phyloP scores from a whole-genome alignment of 2,888 invertebrate genomes.

The Colostygia pectinataria region DNA sequence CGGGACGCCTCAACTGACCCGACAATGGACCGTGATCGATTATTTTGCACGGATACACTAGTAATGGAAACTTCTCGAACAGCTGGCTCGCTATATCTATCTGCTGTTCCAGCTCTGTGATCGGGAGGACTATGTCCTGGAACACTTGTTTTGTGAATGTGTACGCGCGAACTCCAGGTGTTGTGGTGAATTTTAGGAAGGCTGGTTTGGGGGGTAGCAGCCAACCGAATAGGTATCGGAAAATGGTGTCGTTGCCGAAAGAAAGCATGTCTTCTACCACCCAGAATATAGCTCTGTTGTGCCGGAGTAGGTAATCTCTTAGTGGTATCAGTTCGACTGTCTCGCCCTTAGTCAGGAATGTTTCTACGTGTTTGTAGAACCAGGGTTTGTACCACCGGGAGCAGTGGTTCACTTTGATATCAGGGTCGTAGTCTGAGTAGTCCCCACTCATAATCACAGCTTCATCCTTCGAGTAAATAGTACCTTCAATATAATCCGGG shows the following conservation, averaged over 20 bases:
- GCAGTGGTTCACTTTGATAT: slow-evolving; percentile 79
- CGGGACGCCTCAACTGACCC: slow-evolving; percentile 83
- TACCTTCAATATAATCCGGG: slow-evolving; percentile 86
- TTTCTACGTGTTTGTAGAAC: slow-evolving; percentile 87
- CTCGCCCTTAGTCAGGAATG: slow-evolving; percentile 78
- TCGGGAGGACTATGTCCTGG: slow-evolving; percentile 87
- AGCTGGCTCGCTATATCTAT: slow-evolving; percentile 82
- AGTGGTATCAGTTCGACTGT: slow-evolving; percentile 85
- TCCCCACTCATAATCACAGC: slow-evolving; percentile 87
- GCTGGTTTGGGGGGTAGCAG: slow-evolving; percentile 87
- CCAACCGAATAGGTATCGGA: slow-evolving; percentile 86
- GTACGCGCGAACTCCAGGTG: slow-evolving; percentile 85
- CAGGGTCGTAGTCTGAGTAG: slow-evolving; percentile 82
- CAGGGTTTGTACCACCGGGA: slow-evolving; percentile 87
- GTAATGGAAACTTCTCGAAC: slow-evolving; percentile 86
- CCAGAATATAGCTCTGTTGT: slow-evolving; percentile 88
- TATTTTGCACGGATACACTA: slow-evolving; percentile 87
- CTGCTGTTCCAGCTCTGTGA: slow-evolving; percentile 85
- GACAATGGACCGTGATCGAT: slow-evolving; percentile 84
- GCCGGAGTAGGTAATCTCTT: slow-evolving; percentile 85
- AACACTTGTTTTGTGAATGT: slow-evolving; percentile 88
- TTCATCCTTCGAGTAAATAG: slow-evolving; percentile 84
- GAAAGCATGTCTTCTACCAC: slow-evolving; percentile 88
- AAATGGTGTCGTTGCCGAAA: slow-evolving; percentile 86
- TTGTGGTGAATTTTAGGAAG: slow-evolving; percentile 88